Evolutionary conservation across 2,888 invertebrate genomes (phyloP).

Genomic region (Lepidocyrtinus sp.): DNA sequence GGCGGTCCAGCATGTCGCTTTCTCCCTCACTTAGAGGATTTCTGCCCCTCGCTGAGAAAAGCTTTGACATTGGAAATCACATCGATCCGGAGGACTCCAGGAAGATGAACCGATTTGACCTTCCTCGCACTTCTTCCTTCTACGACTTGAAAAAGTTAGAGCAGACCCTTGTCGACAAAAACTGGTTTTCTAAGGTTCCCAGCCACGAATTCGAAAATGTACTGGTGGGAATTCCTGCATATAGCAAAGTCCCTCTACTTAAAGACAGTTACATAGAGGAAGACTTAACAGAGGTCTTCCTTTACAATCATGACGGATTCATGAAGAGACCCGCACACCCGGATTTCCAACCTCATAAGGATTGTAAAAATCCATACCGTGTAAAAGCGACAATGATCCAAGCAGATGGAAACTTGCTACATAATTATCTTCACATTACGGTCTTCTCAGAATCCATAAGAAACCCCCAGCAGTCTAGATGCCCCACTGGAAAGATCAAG

Average conservation of each 20-base stretch:
- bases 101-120: constrained; percentile 18
- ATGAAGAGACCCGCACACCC: constrained; percentile 16
- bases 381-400: constrained; percentile 33
- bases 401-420: constrained; percentile 17
- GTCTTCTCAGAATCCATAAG: constrained; percentile 4
- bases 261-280: no score
- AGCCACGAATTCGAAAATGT: no score
- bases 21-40: constrained; percentile 5
- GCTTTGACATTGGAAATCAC: constrained; percentile 25
- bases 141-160: no score
- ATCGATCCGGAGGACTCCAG: constrained; percentile 3
- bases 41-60: constrained; percentile 3
- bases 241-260: no score
- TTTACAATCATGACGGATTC: no score
- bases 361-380: constrained; percentile 36
- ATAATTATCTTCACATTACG: constrained; percentile 50
- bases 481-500: constrained; percentile 42
- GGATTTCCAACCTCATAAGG: constrained; percentile 1
- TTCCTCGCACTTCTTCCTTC: constrained; percentile 71
- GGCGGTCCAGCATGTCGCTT: background rate
- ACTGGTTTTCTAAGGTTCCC: no score
- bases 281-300: no score
- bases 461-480: constrained; percentile 2
- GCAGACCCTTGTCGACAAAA: no score
- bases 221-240: no score